phyloP scores from a whole-genome alignment of 35 echinoderm and acorn worm genomes.

The Ophiothrix spiculata region DNA sequence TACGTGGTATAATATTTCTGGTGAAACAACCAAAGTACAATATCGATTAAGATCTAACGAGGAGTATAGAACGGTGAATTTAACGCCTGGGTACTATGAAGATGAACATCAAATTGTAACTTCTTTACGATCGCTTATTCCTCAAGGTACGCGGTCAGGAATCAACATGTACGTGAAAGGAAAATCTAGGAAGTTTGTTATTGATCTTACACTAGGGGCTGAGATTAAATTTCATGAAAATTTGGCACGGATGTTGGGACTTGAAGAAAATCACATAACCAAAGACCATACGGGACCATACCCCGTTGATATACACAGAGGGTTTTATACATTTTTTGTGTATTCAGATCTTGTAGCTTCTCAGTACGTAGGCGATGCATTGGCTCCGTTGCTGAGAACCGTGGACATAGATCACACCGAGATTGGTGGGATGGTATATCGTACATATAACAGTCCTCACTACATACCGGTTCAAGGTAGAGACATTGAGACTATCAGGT shows the following conservation, averaged over 20 bases:
- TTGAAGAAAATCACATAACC: background rate
- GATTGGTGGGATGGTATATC: background rate
- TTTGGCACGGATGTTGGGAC: conserved; percentile 25
- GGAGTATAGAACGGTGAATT: background rate
- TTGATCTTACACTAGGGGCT: background rate
- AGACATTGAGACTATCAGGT: conserved; percentile 29
- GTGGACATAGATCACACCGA: conserved; percentile 18
- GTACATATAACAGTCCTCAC: conserved; percentile 24
- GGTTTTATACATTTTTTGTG: conserved; percentile 23
- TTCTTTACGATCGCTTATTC: background rate
- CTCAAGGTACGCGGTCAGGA: background rate
- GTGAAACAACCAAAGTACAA: background rate
- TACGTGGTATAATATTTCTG: conserved; percentile 16
- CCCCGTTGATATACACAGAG: background rate
- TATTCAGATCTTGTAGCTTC: conserved; percentile 24
- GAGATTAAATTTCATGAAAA: conserved; percentile 23
- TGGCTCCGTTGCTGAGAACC: conserved; percentile 38
- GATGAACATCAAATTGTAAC: background rate
- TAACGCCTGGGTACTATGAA: background rate
- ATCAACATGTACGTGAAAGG: background rate
- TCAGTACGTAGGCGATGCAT: conserved; percentile 39
- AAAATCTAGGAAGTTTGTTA: background rate
- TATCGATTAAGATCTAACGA: background rate
- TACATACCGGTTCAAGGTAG: conserved; percentile 35
- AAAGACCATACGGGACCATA: background rate